These are phyloP conservation scores for Austrolebias charrua DNA, from an alignment of 2,797 vertebrate species.

Conservation along the genomic window DNA sequence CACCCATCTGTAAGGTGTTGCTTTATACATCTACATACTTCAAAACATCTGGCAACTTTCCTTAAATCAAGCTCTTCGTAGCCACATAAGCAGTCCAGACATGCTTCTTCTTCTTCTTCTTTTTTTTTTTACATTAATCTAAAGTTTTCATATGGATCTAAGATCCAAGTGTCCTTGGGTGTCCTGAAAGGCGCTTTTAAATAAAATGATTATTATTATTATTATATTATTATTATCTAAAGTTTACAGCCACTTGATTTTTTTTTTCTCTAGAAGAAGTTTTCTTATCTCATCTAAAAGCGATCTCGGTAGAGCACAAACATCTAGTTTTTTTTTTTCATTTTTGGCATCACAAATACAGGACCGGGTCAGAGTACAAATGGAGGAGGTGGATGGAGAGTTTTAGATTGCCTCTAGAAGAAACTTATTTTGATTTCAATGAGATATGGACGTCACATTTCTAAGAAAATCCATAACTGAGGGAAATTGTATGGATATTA, in stretches of 20 bases:
- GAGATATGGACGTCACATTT: background rate
- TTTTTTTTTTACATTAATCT: slow-evolving; percentile 52
- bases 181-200: no score
- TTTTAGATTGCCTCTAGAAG: slow-evolving; percentile 7
- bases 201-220: no score
- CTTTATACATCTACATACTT: slow-evolving; percentile 53
- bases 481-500: no score
- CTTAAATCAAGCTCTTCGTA: slow-evolving; percentile 72
- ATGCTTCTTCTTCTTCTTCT: slow-evolving; percentile 55
- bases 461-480: background rate
- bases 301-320: background rate
- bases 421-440: slow-evolving; percentile 22
- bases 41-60: slow-evolving; percentile 68
- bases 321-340: background rate
- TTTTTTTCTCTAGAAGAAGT: no score
- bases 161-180: no score
- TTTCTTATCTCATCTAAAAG: no score
- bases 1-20: slow-evolving; percentile 64
- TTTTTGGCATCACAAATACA: slow-evolving; percentile 26
- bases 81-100: slow-evolving; percentile 73
- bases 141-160: slow-evolving; percentile 31
- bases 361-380: slow-evolving; percentile 4
- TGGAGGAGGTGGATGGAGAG: background rate
- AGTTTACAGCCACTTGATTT: no score
- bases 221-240: no score